Percentiles rank a stretch among this genome's conserved stretches.
These are phyloP conservation scores for Ypsolopha sequella DNA, from an alignment of 2,888 invertebrate genomes.

Conservation along the genomic window DNA sequence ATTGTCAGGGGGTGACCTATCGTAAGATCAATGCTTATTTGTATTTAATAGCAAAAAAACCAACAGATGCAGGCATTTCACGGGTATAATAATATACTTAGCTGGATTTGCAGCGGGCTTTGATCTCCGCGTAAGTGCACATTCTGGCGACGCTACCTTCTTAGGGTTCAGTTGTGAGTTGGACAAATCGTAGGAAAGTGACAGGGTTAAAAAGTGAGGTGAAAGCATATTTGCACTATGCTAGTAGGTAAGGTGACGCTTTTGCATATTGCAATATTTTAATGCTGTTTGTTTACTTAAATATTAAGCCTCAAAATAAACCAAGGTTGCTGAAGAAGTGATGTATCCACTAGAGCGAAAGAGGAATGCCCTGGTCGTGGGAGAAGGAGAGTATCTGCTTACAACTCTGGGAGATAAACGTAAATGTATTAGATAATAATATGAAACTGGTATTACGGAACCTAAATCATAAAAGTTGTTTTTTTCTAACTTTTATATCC, in stretches of 20 bases:
- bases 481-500: background rate
- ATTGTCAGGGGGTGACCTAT: slow-evolving; percentile 25
- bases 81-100: slow-evolving; percentile 68
- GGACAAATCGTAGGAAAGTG: background rate
- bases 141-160: background rate
- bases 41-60: slow-evolving; percentile 65
- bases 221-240: background rate
- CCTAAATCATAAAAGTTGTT: background rate
- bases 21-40: slow-evolving; percentile 59
- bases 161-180: background rate
- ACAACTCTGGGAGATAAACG: background rate
- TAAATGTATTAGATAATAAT: background rate
- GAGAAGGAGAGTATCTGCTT: background rate
- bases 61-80: slow-evolving; percentile 68
- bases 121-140: slow-evolving; percentile 36
- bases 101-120: slow-evolving; percentile 58
- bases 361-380: background rate
- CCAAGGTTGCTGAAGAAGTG: background rate
- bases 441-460: background rate
- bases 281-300: background rate
- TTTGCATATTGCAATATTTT: background rate
- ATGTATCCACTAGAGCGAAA: background rate
- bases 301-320: background rate
- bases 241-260: too few relatives aligned
- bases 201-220: background rate